Evolutionary conservation across 2,113 vertebrate genomes (phyloP).

Genomic region (Ammodytes dubius): DNA sequence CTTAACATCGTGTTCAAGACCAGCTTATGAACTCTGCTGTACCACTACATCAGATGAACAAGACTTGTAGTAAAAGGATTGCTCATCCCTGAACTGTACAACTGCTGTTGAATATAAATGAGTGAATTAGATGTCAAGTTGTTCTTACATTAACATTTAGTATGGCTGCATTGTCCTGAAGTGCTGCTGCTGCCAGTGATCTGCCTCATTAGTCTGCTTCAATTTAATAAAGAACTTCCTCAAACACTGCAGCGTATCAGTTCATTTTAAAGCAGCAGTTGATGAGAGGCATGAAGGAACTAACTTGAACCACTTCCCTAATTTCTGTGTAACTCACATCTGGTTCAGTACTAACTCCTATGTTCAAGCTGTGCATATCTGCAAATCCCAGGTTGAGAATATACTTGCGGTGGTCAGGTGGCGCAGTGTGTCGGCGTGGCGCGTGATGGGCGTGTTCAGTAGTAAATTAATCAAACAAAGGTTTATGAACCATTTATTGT

Average conservation of each 20-base stretch:
- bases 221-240: background rate
- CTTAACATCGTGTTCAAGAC: conserved; percentile 17
- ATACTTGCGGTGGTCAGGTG: no score
- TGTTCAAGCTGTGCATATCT: no score
- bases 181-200: background rate
- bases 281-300: background rate
- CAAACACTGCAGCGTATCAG: background rate
- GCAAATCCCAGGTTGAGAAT: no score
- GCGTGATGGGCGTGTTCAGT: no score
- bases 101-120: conserved; percentile 24
- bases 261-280: background rate
- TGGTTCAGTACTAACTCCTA: no score
- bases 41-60: background rate
- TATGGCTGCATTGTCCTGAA: background rate
- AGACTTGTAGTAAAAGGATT: background rate
- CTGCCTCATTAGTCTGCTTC: background rate
- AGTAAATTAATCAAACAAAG: no score
- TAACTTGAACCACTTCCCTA: background rate
- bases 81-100: background rate
- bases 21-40: background rate
- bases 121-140: background rate
- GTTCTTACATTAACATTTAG: background rate
- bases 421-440: no score
- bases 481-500: no score
- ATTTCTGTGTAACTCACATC: no score